Base-by-base conservation (phyloP, 2,888 invertebrate genomes). In the Dastarcus helophoroides region DNA sequence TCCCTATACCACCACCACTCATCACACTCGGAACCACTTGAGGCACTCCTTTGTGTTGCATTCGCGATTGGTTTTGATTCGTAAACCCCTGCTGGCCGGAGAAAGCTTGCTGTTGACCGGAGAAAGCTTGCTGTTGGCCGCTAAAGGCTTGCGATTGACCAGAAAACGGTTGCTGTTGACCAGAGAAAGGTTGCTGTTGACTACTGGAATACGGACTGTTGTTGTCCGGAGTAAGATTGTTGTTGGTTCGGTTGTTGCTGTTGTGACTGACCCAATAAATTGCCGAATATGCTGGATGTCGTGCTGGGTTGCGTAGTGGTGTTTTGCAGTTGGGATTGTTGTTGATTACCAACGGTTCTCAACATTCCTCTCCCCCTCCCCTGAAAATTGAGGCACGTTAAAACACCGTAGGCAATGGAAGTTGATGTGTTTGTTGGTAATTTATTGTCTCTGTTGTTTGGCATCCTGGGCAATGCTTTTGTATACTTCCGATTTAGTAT, bases 351-450 rank as follows among this genome's bases (percentile, higher is more conserved):
- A 68, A 54, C 69, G 58, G 56, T 63, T 59, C 60, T 67, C 66
- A 58, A 68, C 67, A 61, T 67, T 62, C 69, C 68, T 68, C 67
- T 69, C 68, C 64, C 68, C 65, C 68, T 71, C 72, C 65, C 33
- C 33, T 33, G 33, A 10, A 33, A 33, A 27, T 27, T 16, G 14
- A 11, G 8, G 7, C 6, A 16, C 3, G n/a, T 8, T 17, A 17
- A 17, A 8, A 17, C 19, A 17, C 8, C 6, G 6, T 17, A 17
- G 19, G 8, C 19, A 17, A 17, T 8, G 6, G 6, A 17, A 17
- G 19, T 17, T 17, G 10, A 10, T 23, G 24, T 23, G 10, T 9
- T 7, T 23, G 6, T 23, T 23, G 6, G n/a, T n/a, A n/a, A 41
- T 41, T 38, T 26, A 40, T n/a, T n/a, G n/a, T n/a, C n/a, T n/a